Conservation (phyloP, 1,140 invertebrate genomes). For the Philotrypesis tridentata region DNA sequence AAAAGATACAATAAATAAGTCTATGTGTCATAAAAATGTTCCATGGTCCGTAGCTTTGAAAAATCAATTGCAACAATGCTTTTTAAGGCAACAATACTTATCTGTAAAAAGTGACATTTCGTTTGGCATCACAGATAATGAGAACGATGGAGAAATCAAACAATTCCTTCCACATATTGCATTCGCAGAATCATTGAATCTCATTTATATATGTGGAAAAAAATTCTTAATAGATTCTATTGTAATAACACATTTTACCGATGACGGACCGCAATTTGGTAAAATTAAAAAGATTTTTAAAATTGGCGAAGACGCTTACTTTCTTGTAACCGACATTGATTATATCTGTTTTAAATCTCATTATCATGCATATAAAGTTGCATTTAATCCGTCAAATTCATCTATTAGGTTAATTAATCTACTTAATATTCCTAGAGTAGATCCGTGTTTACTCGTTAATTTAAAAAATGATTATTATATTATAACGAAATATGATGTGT, state of each 20-base stretch:
- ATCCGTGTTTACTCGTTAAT: not conserved
- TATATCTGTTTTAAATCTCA: not conserved
- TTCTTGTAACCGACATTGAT: not conserved
- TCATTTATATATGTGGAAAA: not conserved
- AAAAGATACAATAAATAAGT: not conserved
- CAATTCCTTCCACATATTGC: not conserved
- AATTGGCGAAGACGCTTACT: not conserved
- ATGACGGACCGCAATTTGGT: not conserved
- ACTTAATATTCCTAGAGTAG: not conserved
- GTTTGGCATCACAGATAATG: not conserved
- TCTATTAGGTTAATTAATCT: not conserved
- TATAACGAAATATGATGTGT: not conserved
- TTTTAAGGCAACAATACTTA: not conserved
- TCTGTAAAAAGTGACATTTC: not conserved
- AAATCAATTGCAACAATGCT: not conserved
- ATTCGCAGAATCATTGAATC: not conserved
- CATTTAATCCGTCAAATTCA: too few species aligned
- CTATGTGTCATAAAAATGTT: not conserved
- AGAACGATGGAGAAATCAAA: not conserved
- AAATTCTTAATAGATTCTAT: not conserved
- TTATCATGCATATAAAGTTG: not conserved
- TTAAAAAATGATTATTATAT: not conserved
- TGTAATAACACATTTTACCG: not conserved
- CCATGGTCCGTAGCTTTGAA: not conserved
- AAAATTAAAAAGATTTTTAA: too few species aligned